phyloP scores from a whole-genome alignment of 1,140 invertebrate genomes.

The Chironomus tepperi region DNA sequence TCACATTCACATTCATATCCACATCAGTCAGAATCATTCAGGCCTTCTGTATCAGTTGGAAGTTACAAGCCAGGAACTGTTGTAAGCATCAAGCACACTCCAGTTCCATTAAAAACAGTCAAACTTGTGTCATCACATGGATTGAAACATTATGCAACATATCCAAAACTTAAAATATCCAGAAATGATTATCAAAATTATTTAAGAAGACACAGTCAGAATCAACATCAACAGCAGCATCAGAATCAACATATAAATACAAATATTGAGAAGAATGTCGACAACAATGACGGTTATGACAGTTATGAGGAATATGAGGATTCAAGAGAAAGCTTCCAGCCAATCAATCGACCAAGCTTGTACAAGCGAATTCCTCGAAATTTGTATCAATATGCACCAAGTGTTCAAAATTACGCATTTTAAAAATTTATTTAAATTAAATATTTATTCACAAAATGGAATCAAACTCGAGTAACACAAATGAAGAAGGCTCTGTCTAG shows the following conservation, averaged over 20 bases:
- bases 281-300: background rate
- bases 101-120: background rate
- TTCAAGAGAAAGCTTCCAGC: background rate
- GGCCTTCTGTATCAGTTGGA: background rate
- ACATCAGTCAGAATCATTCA: background rate
- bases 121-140: constrained; percentile 35
- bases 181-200: constrained; percentile 34
- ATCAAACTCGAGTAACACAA: no score
- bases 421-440: no score
- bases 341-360: background rate
- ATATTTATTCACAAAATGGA: no score
- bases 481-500: no score
- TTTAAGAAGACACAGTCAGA: constrained; percentile 32
- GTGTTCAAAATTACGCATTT: no score
- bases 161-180: constrained; percentile 20
- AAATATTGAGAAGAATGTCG: background rate
- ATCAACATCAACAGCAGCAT: constrained; percentile 29
- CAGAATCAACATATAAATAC: constrained; percentile 27
- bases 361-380: background rate
- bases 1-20: background rate
- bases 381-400: background rate
- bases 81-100: background rate
- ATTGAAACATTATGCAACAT: constrained; percentile 35
- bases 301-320: background rate
- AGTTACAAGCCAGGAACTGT: background rate